These are phyloP conservation scores for Glaucidium brasilianum DNA, from an alignment of 2,113 vertebrate genomes.

Conservation along the genomic window DNA sequence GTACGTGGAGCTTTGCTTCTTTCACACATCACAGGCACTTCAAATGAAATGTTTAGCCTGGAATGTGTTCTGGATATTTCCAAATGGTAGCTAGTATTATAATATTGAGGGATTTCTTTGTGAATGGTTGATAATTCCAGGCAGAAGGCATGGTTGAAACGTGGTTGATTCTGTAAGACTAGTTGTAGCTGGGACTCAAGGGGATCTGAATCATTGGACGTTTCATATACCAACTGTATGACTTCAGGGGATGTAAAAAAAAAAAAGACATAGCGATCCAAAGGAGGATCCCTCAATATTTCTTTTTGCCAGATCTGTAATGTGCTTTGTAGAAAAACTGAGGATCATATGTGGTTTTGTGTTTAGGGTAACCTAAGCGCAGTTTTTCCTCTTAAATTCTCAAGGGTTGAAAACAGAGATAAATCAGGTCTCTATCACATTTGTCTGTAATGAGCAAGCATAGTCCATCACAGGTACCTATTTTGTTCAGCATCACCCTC, in stretches of 20 bases:
- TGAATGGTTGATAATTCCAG: background rate
- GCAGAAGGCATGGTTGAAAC: background rate
- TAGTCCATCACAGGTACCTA: background rate
- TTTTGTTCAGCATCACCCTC: background rate
- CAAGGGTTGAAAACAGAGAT: background rate
- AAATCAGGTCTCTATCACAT: background rate
- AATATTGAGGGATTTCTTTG: background rate
- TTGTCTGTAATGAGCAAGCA: background rate
- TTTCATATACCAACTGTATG: background rate
- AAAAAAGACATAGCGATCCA: background rate
- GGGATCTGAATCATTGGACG: background rate
- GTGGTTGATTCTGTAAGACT: background rate
- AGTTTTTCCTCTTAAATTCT: background rate
- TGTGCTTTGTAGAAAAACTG: background rate
- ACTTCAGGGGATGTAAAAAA: background rate
- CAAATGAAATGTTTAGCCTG: background rate
- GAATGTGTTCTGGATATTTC: background rate
- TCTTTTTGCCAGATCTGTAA: background rate
- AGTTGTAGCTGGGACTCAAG: background rate
- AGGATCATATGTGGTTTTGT: background rate
- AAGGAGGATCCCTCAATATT: background rate
- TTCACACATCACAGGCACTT: background rate
- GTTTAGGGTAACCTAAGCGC: background rate
- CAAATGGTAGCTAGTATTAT: background rate
- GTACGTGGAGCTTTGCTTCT: background rate